A percentile compares a stretch with the other conserved stretches of the same genome.
phyloP scores from a whole-genome alignment of 1,140 invertebrate genomes.

The Delia radicum region DNA sequence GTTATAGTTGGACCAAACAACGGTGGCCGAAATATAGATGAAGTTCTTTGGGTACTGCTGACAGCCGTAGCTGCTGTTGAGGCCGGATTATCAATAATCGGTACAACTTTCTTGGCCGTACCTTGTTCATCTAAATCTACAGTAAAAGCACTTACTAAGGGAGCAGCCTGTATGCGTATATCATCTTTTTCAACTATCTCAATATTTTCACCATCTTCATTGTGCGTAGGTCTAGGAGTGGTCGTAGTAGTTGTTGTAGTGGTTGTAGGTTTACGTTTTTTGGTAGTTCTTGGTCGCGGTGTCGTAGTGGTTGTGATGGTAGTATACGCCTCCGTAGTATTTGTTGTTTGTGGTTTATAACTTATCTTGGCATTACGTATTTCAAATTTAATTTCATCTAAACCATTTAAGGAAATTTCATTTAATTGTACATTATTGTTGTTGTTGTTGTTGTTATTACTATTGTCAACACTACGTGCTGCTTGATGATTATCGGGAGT shows the following conservation, averaged over 20 bases:
- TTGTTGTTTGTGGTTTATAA: constrained; percentile 37
- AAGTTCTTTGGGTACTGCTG: constrained; percentile 38
- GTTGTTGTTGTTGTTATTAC: constrained; percentile 40
- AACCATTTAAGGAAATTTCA: constrained; percentile 42
- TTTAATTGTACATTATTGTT: constrained; percentile 40
- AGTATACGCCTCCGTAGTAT: constrained; percentile 62
- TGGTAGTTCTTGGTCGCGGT: constrained; percentile 43
- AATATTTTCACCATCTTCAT: constrained; percentile 66
- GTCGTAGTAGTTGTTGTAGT: constrained; percentile 60
- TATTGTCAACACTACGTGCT: constrained; percentile 41
- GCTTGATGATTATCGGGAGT: constrained; percentile 35
- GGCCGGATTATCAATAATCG: constrained; percentile 60
- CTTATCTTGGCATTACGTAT: constrained; percentile 42
- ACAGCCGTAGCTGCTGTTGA: constrained; percentile 32
- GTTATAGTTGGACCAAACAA: constrained; percentile 49
- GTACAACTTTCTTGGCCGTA: constrained; percentile 72
- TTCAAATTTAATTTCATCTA: constrained; percentile 51
- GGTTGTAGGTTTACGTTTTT: constrained; percentile 55
- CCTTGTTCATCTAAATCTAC: constrained; percentile 78
- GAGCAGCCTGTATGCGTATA: constrained; percentile 77
- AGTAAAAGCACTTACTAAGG: constrained; percentile 77
- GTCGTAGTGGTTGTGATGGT: constrained; percentile 61
- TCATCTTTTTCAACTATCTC: constrained; percentile 67
- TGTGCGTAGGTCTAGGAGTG: constrained; percentile 62
- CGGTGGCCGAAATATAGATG: constrained; percentile 33